Evolutionary conservation across 2,888 invertebrate species (phyloP), one percentile per base, ranked within the genome.

Genomic region (Clivina fossor): DNA sequence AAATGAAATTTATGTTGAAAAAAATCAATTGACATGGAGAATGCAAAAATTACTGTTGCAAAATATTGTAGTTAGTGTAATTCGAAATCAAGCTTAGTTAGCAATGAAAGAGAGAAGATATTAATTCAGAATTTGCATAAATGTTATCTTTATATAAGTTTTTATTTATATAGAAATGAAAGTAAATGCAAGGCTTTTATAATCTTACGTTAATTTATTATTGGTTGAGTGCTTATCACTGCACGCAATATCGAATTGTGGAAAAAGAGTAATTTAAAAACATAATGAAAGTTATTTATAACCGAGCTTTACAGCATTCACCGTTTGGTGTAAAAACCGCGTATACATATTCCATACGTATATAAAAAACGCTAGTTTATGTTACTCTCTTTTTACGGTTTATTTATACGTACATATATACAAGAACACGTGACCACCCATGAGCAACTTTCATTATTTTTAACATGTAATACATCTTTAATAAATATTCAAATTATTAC

Each of bases 231-330:
- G 33, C 44, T 44, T 15, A 19, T 37, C 28, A 37, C n/a, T 9
- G 38, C 49, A 49, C 40, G 37, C 38, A 38, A 49, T 28, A 30
- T 44, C 32, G 32, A 44, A 44, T 30, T 44, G 38, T 49, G 24
- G 49, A 48, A 35, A 49, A 38, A 28, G 37, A 9, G 37, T 38
- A 26, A 9, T 48, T 48, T 49, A 38, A 38, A 49, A 49, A 38
- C 38, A 38, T 38, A 49, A 49, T 49, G 38, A 40, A 49, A 49
- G 15, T 49, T 49, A 38, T 49, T 49, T 49, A 38, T 49, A 38
- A 49, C 38, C 8, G 2, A 9, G 26, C 47, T 49, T 49, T 49
- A 49, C 38, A n/a, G n/a, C n/a, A n/a, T n/a, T n/a, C n/a, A n/a
- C n/a, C n/a, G n/a, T n/a, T n/a, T n/a, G n/a, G n/a, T n/a, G 32